phyloP scores from a whole-genome alignment of 1,140 invertebrate species.

The Diuraphis noxia region DNA sequence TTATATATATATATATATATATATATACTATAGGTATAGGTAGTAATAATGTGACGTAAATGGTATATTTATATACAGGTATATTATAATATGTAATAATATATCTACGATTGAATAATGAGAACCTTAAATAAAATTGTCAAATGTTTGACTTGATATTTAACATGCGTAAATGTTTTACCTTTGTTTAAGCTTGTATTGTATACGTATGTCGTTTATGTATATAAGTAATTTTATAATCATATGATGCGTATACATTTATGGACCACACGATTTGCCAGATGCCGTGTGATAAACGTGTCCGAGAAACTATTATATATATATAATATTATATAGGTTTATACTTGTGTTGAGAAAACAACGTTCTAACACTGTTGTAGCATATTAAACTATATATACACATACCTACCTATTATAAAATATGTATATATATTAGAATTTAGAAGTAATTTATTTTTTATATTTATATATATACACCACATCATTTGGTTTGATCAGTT shows the following conservation, averaged over 20 bases:
- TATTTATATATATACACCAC: background rate
- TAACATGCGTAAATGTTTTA: background rate
- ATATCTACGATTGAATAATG: background rate
- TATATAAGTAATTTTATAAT: background rate
- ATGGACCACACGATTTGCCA: conserved; percentile 35
- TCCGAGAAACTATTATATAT: background rate
- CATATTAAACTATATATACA: background rate
- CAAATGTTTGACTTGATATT: background rate
- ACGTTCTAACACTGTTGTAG: background rate
- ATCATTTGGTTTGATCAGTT: background rate
- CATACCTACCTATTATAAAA: no score
- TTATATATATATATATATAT: no score
- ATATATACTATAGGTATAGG: no score
- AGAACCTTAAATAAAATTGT: background rate
- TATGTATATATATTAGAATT: background rate
- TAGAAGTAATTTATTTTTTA: background rate
- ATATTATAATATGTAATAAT: background rate
- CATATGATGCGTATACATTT: background rate
- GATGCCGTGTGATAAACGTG: conserved; percentile 23
- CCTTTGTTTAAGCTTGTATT: background rate
- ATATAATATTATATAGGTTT: background rate
- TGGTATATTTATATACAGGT: no score
- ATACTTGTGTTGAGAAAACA: background rate
- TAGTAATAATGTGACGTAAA: no score
- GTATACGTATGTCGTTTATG: background rate